A percentile compares a stretch with the other conserved stretches of the same genome.
Evolutionary conservation across 2,888 invertebrate species (phyloP).

Genomic region (Caenorhabditis sp.): DNA sequence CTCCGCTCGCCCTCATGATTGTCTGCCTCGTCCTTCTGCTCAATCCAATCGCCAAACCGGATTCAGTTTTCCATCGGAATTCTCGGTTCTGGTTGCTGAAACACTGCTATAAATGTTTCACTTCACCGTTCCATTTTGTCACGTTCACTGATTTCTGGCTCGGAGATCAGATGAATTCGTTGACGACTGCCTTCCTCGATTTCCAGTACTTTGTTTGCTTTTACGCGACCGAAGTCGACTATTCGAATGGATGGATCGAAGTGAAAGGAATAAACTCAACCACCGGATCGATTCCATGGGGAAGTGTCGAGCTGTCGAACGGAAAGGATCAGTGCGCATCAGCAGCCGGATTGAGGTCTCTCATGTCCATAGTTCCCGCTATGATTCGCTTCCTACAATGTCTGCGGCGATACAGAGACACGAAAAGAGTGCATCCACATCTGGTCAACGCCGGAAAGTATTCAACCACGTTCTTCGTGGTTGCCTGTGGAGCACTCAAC

Average conservation of each 20-base stretch:
- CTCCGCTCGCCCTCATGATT: conserved; percentile 88
- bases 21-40: conserved; percentile 88
- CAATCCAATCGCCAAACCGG: conserved; percentile 92
- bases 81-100: conserved; percentile 78
- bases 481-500: conserved; percentile 84
- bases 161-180: conserved; percentile 85
- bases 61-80: conserved; percentile 84
- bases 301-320: conserved; percentile 75
- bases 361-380: conserved; percentile 93
- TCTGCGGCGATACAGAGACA: conserved; percentile 93
- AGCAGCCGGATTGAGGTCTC: conserved; percentile 85
- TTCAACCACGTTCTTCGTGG: conserved; percentile 95
- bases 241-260: conserved; percentile 56
- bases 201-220: conserved; percentile 94
- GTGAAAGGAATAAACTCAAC: conserved; percentile 69
- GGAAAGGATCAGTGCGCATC: conserved; percentile 83
- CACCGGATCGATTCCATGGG: conserved; percentile 77
- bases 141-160: conserved; percentile 83
- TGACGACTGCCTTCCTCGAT: conserved; percentile 91
- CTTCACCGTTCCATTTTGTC: conserved; percentile 81
- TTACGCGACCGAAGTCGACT: conserved; percentile 83
- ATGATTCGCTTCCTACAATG: conserved; percentile 99
- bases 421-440: conserved; percentile 90
- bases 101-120: conserved; percentile 78
- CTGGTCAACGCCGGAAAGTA: conserved; percentile 98